Percentiles rank a stretch among this genome's conserved stretches.
These are phyloP conservation scores for Gastracanthus pulcherrimus DNA, from an alignment of 2,888 invertebrate species.

Conservation along the genomic window DNA sequence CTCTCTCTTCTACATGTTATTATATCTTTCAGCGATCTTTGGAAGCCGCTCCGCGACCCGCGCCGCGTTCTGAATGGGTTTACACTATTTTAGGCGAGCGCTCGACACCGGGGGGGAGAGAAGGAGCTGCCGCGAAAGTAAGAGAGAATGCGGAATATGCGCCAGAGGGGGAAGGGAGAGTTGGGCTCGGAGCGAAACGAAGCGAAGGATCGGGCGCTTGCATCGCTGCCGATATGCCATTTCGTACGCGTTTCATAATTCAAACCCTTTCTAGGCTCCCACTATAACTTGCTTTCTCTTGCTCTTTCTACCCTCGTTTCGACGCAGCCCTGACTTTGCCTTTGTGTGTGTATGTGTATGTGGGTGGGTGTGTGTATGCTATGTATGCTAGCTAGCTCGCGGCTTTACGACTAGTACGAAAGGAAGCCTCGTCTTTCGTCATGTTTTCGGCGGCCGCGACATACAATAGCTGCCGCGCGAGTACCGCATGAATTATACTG, in stretches of 20 bases:
- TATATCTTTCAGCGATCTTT: conserved; percentile 56
- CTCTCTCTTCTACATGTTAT: conserved; percentile 24
- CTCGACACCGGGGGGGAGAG: no score
- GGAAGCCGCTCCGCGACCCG: conserved; percentile 34
- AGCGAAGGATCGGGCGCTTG: conserved; percentile 27
- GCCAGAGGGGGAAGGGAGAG: neutral
- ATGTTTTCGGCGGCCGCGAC: conserved; percentile 50
- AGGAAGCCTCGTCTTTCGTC: conserved; percentile 43
- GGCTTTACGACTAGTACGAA: conserved; percentile 15
- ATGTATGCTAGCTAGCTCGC: neutral
- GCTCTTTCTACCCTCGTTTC: conserved; percentile 15
- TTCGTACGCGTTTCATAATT: conserved; percentile 71
- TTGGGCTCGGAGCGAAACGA: neutral
- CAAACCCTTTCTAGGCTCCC: conserved; percentile 71
- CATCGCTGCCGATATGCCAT: conserved; percentile 59
- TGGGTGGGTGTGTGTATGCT: no score
- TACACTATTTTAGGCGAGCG: conserved; percentile 46
- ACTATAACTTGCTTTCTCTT: conserved; percentile 38
- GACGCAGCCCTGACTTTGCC: neutral
- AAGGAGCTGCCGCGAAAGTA: no score
- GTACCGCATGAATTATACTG: conserved; percentile 19
- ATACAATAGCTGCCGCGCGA: conserved; percentile 20
- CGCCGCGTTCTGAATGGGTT: no score
- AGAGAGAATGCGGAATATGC: conserved; percentile 47
- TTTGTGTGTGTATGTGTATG: neutral